A percentile compares a stretch with the other conserved stretches of the same genome.
These are phyloP conservation scores for Rambutsinella grinnellia DNA, from an alignment of 2,888 invertebrate genomes.

Conservation along the genomic window DNA sequence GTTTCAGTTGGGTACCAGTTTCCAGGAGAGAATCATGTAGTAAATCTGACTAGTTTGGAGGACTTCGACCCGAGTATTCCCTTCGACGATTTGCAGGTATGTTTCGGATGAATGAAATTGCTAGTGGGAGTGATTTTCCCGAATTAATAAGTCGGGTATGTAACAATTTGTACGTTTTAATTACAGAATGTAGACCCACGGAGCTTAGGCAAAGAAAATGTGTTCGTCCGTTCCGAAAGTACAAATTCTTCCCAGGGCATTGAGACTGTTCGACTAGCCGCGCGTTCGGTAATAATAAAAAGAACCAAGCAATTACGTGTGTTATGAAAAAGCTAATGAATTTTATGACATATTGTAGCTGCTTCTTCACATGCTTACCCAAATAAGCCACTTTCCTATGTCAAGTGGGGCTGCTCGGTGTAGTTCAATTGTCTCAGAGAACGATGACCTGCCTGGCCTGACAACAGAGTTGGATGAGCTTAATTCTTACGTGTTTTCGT, in stretches of 20 bases:
- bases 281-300: slow-evolving; percentile 72
- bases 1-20: slow-evolving; percentile 60
- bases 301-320: slow-evolving; percentile 17
- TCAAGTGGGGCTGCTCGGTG: slow-evolving; percentile 89
- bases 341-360: slow-evolving; percentile 75
- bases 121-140: no score
- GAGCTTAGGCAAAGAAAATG: slow-evolving; percentile 61
- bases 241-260: slow-evolving; percentile 58
- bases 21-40: slow-evolving; percentile 34
- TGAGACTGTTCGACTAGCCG: slow-evolving; percentile 75
- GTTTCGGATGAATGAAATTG: background rate
- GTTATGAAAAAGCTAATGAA: no score
- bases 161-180: background rate
- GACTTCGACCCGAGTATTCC: slow-evolving; percentile 82
- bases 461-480: slow-evolving; percentile 75
- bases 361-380: slow-evolving; percentile 89
- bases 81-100: slow-evolving; percentile 75
- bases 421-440: slow-evolving; percentile 91
- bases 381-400: slow-evolving; percentile 95
- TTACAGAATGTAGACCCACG: slow-evolving; percentile 34
- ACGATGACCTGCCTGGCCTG: slow-evolving; percentile 86
- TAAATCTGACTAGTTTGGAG: slow-evolving; percentile 73
- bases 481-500: slow-evolving; percentile 83
- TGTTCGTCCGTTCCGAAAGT: slow-evolving; percentile 55
- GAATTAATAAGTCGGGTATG: no score